phyloP scores from a whole-genome alignment of 1,140 invertebrate genomes.

The Trigoniulus corallinus region DNA sequence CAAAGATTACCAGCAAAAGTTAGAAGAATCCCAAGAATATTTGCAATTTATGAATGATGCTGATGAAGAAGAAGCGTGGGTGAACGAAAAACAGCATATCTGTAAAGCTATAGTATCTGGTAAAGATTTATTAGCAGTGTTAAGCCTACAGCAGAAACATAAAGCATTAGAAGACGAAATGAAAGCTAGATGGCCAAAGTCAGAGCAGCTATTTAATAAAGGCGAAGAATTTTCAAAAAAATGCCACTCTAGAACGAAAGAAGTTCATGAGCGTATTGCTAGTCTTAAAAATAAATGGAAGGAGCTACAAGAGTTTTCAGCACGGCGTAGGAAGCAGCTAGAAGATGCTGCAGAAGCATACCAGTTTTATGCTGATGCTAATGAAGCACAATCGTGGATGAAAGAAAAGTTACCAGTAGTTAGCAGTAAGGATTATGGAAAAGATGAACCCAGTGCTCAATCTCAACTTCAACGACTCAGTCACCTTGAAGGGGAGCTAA shows the following conservation, averaged over 20 bases:
- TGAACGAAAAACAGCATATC: conserved; percentile 80
- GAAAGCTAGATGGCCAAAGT: conserved; percentile 60
- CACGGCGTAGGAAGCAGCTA: conserved; percentile 63
- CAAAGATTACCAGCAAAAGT: conserved; percentile 31
- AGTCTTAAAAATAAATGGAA: conserved; percentile 71
- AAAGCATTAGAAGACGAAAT: conserved; percentile 84
- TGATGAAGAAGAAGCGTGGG: conserved; percentile 83
- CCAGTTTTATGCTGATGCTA: conserved; percentile 89
- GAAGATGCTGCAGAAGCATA: conserved; percentile 89
- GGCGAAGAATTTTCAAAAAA: conserved; percentile 57
- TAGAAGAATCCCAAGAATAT: conserved; percentile 82
- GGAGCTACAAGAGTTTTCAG: conserved; percentile 62
- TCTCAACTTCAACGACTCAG: conserved; percentile 69
- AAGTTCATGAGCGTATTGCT: conserved; percentile 43
- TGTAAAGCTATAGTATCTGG: conserved; percentile 77
- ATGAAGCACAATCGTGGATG: conserved; percentile 95
- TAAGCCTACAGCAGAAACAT: conserved; percentile 83
- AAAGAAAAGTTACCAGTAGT: conserved; percentile 80
- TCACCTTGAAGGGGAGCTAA: conserved; percentile 75
- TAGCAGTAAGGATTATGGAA: conserved; percentile 69
- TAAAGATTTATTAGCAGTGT: conserved; percentile 77
- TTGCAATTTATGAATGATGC: conserved; percentile 88
- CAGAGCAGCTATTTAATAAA: conserved; percentile 51
- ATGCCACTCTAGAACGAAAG: conserved; percentile 37
- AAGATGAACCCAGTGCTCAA: conserved; percentile 74